phyloP scores from a whole-genome alignment of 2,888 invertebrate species.

The Tupiocoris notatus region DNA sequence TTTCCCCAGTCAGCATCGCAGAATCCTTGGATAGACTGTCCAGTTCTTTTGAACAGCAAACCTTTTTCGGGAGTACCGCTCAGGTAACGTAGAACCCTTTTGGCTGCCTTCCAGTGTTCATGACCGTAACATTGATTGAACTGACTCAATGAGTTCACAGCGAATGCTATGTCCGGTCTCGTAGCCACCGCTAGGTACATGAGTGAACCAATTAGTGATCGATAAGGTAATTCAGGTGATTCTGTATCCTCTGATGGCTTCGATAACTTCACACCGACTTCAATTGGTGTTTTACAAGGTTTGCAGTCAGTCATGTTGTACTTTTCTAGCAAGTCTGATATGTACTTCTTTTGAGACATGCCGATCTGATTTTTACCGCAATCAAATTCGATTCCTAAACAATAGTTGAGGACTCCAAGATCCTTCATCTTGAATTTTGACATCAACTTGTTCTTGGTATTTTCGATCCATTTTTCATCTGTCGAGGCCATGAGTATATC shows the following conservation, averaged over 20 bases:
- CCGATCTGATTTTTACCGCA: background rate
- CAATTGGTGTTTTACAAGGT: background rate
- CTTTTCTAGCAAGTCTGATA: background rate
- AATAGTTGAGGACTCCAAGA: background rate
- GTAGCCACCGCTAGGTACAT: conserved; percentile 24
- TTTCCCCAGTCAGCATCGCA: conserved; percentile 29
- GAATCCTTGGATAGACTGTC: background rate
- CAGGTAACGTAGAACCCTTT: conserved; percentile 45
- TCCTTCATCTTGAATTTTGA: background rate
- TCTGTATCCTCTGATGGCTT: conserved; percentile 19
- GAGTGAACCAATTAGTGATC: background rate
- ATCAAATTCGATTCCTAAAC: background rate
- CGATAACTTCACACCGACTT: conserved; percentile 1
- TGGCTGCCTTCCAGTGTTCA: conserved; percentile 44
- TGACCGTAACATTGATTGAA: background rate
- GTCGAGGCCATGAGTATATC: background rate
- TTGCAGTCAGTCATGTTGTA: background rate
- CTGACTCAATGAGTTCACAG: conserved; percentile 18
- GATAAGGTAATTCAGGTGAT: conserved; percentile 2
- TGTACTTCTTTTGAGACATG: background rate
- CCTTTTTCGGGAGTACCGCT: conserved; percentile 40
- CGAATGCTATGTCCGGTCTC: conserved; percentile 35
- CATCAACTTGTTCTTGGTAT: background rate
- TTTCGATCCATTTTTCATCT: background rate
- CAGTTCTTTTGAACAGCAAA: background rate